Conservation (phyloP, 2,113 vertebrate genomes). For the Colistium nudipinnis region DNA sequence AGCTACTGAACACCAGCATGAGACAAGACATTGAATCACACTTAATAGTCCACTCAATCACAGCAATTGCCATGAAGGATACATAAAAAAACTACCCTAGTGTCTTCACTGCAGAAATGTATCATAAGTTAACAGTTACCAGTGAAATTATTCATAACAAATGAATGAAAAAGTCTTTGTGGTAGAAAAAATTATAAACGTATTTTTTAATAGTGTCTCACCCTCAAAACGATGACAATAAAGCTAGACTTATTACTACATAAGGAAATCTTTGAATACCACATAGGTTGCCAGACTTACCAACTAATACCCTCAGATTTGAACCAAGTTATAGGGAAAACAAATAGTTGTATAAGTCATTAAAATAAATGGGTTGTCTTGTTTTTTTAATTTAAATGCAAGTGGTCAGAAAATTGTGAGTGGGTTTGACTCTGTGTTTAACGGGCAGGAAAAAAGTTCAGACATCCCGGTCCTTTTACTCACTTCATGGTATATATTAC, state of each 20-base stretch:
- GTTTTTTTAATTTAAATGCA: constrained; percentile 22
- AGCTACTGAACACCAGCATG: background rate
- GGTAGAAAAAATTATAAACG: too few relatives aligned
- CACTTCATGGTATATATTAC: background rate
- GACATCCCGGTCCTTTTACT: constrained; percentile 1
- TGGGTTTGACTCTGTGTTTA: constrained; percentile 9
- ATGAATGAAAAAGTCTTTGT: too few relatives aligned
- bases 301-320: too few relatives aligned
- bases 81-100: background rate
- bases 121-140: background rate
- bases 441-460: constrained; percentile 15
- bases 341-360: constrained; percentile 49
- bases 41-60: too few relatives aligned
- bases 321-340: constrained; percentile 29
- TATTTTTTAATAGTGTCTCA: too few relatives aligned
- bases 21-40: background rate
- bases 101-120: background rate
- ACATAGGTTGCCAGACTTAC: too few relatives aligned
- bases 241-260: too few relatives aligned
- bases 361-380: constrained; percentile 36
- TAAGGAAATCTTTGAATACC: too few relatives aligned
- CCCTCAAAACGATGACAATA: too few relatives aligned
- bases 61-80: background rate
- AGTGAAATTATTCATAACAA: too few relatives aligned
- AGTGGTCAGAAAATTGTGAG: constrained; percentile 33